phyloP scores from a whole-genome alignment of 2,888 invertebrate species.

The Agrotis puta region DNA sequence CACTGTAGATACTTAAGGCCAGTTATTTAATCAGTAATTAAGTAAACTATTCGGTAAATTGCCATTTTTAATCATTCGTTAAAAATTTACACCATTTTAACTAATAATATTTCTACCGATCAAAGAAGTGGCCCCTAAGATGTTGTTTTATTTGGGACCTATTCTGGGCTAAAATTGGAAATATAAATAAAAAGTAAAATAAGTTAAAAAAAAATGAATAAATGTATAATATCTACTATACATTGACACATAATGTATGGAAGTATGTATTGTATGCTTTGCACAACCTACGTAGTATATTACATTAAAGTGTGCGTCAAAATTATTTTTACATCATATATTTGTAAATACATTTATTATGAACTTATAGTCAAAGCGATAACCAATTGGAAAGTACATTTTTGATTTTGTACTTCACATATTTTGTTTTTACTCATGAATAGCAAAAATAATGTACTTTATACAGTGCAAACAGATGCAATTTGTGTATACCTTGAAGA shows the following conservation, averaged over 20 bases:
- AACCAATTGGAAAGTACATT: constrained; percentile 22
- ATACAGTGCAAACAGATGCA: constrained; percentile 24
- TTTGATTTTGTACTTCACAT: constrained; percentile 37
- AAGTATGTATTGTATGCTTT: constrained; percentile 22
- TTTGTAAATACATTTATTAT: constrained; percentile 21
- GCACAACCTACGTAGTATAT: constrained; percentile 9
- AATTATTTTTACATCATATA: constrained; percentile 16
- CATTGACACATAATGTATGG: constrained; percentile 15
- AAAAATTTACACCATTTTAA: too few relatives aligned
- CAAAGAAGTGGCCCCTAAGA: too few relatives aligned
- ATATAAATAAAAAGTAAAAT: constrained; percentile 23
- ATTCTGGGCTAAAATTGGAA: constrained; percentile 1
- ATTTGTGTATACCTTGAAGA: constrained; percentile 9
- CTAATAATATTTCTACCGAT: too few relatives aligned
- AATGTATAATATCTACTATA: constrained; percentile 1
- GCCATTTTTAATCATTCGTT: too few relatives aligned
- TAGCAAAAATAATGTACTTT: constrained; percentile 27
- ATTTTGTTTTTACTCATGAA: constrained; percentile 7
- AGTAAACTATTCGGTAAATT: too few relatives aligned
- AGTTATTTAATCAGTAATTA: too few relatives aligned
- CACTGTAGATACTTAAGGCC: neutral
- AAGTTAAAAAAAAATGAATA: constrained; percentile 30
- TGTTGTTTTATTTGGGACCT: neutral
- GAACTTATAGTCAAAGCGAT: constrained; percentile 2
- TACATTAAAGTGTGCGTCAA: constrained; percentile 17